Evolutionary conservation across 2,113 vertebrate species (phyloP), one percentile per base, ranked within the genome.

Genomic region (Dipodomys ordii): DNA sequence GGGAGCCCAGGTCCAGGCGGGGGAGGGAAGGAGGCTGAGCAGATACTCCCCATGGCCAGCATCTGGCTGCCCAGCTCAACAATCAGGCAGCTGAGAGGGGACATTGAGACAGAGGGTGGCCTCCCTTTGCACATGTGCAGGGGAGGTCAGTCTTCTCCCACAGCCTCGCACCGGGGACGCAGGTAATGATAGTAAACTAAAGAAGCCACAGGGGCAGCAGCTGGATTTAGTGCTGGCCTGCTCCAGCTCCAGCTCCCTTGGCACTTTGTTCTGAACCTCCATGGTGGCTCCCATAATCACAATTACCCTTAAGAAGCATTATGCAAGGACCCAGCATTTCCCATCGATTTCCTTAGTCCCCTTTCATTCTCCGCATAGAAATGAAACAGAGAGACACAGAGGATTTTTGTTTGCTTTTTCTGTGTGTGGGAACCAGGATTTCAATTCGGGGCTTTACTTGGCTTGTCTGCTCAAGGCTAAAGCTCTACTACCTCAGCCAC

Each of bases 81-180:
- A 2, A 1, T 39, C 22, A 30, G 16, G 67, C 27, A 72, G 39
- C 73, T 27, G 19, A 20, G 13, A 3, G 6, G 60, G 30, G 27
- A 46, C 4, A 0, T 10, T 0, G 3, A 46, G 16, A 23, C 28
- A 2, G 0, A 19, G 0, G 7, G 62, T 68, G 30, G 32, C 28
- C 80, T 77, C 79, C 62, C 12, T 32, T 32, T 28, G 46, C 22
- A 6, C 12, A 82, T 46, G 15, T 12, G 0, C 39, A 72, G 35
- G 35, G 35, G 35, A 35, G 35, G 35, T 35, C 44, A 64, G 0
- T 46, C 53, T 27, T 76, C 28, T 57, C 73, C n/a, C 44, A 53
- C 13, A 35, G 49, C 13, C 71, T 64, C 65, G 60, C 16, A 1
- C 49, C 72, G 22, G 20, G 28, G 49, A 19, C 1, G n/a, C n/a